These are phyloP conservation scores for Cosmorhoe ocellata DNA, from an alignment of 2,888 invertebrate species.

Conservation along the genomic window DNA sequence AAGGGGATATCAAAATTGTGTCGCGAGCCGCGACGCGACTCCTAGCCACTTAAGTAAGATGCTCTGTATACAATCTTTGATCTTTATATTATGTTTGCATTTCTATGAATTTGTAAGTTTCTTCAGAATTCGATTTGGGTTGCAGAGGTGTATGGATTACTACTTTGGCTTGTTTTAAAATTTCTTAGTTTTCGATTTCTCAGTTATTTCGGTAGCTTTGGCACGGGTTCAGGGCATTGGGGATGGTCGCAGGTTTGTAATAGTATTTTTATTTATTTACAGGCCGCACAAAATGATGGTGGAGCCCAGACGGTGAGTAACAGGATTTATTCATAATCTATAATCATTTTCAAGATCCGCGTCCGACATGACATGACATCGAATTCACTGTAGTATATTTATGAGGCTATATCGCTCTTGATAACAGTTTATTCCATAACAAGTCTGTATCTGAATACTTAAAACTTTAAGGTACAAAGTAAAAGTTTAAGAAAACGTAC, in stretches of 20 bases:
- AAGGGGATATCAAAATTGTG: slow-evolving; percentile 20
- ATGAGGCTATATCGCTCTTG: too few relatives aligned
- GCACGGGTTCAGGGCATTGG: too few relatives aligned
- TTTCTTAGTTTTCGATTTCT: background rate
- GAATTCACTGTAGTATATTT: too few relatives aligned
- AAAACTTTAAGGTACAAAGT: too few relatives aligned
- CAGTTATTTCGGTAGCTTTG: background rate
- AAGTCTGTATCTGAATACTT: too few relatives aligned
- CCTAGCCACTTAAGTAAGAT: slow-evolving; percentile 13
- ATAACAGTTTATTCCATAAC: too few relatives aligned
- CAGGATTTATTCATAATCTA: background rate
- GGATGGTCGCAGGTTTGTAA: background rate
- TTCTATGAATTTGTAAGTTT: background rate
- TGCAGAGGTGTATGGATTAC: background rate
- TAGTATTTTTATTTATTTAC: slow-evolving; percentile 50
- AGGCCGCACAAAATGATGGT: slow-evolving; percentile 81
- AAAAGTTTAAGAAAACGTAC: too few relatives aligned
- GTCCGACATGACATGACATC: too few relatives aligned
- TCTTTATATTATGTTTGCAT: slow-evolving; percentile 1
- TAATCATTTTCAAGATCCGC: too few relatives aligned
- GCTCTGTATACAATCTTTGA: slow-evolving; percentile 9
- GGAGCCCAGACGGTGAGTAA: slow-evolving; percentile 74
- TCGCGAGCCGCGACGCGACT: slow-evolving; percentile 1
- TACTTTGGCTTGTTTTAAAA: background rate
- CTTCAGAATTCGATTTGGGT: background rate